Percentiles rank a stretch among this genome's conserved stretches.
Evolutionary conservation across 1,140 invertebrate genomes (phyloP).

Genomic region (Saxidomus purpurata): DNA sequence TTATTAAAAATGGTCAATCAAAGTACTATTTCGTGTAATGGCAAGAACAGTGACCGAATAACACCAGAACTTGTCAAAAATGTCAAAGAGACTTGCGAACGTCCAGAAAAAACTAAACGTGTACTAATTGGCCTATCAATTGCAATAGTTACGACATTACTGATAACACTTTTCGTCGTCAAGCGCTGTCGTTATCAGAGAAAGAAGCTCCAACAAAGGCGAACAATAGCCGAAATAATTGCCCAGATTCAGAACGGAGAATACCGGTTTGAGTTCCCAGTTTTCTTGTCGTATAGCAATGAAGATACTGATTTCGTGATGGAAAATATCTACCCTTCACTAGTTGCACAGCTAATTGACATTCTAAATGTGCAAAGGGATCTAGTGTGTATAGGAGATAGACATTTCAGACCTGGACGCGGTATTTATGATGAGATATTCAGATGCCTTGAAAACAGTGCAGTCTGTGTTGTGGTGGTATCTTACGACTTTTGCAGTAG

Average conservation of each 20-base stretch:
- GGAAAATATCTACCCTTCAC: neutral
- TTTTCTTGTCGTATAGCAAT: constrained; percentile 6
- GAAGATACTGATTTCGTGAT: neutral
- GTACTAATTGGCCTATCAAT: neutral
- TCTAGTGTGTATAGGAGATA: constrained; percentile 1
- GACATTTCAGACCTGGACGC: neutral
- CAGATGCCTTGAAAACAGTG: neutral
- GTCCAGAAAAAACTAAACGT: neutral
- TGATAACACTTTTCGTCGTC: neutral
- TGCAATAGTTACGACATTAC: no score
- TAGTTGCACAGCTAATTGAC: neutral
- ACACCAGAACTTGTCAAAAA: neutral
- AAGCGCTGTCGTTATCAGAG: neutral
- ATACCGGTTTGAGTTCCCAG: neutral
- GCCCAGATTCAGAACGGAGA: neutral
- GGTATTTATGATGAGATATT: neutral
- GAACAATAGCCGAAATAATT: neutral
- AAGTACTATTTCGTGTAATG: neutral
- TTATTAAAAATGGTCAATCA: neutral
- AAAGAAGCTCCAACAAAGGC: no score
- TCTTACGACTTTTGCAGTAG: neutral
- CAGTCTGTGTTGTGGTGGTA: neutral
- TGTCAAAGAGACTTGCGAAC: neutral
- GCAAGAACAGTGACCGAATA: neutral
- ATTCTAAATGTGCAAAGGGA: neutral